A percentile compares a stretch with the other conserved stretches of the same genome.
Evolutionary conservation across 2,797 vertebrate genomes (phyloP).

Genomic region (Gouania willdenowi): DNA sequence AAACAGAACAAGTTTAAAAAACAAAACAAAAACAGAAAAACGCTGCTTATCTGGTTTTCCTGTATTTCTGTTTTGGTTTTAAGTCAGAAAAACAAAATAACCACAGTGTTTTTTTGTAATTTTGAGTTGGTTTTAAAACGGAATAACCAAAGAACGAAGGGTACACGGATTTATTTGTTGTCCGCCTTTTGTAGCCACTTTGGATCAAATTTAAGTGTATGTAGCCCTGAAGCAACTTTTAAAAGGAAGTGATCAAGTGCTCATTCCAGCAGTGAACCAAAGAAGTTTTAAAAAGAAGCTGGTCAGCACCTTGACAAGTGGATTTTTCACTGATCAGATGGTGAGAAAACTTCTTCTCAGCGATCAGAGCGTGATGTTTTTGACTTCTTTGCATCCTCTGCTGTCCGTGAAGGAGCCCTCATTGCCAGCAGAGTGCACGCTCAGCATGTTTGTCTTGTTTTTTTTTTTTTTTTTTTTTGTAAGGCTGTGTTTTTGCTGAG

Average conservation of each 20-base stretch:
- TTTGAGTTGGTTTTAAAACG: too few relatives aligned
- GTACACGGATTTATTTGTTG: too few relatives aligned
- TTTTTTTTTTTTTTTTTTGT: slow-evolving; percentile 32
- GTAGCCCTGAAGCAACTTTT: too few relatives aligned
- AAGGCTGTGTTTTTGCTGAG: slow-evolving; percentile 59
- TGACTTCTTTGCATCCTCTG: slow-evolving; percentile 20
- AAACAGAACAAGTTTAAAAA: too few relatives aligned
- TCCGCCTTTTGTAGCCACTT: too few relatives aligned
- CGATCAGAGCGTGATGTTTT: slow-evolving; percentile 16
- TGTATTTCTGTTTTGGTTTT: too few relatives aligned
- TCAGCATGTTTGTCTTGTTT: slow-evolving; percentile 54
- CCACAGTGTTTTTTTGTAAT: neutral
- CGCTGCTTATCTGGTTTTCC: too few relatives aligned
- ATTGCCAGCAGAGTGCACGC: slow-evolving; percentile 23
- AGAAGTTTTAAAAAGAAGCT: neutral
- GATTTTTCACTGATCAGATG: slow-evolving; percentile 5
- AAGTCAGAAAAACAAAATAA: too few relatives aligned
- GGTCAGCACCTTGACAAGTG: neutral
- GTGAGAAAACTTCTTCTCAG: slow-evolving; percentile 8
- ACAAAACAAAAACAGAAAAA: too few relatives aligned
- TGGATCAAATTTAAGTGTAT: too few relatives aligned
- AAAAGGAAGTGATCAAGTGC: too few relatives aligned
- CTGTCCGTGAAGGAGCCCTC: slow-evolving; percentile 32
- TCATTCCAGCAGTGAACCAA: neutral
- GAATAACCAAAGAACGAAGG: too few relatives aligned